These are phyloP conservation scores for Lacerta viridis DNA, from an alignment of 2,797 vertebrate genomes.

Conservation along the genomic window DNA sequence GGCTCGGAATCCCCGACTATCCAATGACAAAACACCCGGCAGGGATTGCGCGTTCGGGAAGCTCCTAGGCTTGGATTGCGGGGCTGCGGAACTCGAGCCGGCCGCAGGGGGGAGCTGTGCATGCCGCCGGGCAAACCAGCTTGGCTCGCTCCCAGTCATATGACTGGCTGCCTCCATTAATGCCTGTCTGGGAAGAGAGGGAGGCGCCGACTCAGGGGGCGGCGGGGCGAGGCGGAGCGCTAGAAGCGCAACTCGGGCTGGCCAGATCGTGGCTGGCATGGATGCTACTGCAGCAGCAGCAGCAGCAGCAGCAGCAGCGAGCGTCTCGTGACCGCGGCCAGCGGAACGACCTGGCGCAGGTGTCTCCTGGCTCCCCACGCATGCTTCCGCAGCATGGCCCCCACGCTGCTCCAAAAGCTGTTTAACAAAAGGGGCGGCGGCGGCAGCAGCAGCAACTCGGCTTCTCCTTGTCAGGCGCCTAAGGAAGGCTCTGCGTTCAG, in stretches of 20 bases:
- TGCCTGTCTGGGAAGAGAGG: neutral
- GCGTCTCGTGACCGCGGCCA: slow-evolving; percentile 16
- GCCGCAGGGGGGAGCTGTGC: slow-evolving; percentile 35
- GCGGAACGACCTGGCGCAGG: slow-evolving; percentile 55
- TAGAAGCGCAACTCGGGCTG: slow-evolving; percentile 35
- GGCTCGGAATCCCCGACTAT: neutral
- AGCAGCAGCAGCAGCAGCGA: neutral
- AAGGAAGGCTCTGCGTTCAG: slow-evolving; percentile 78
- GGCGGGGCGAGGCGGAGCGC: no score
- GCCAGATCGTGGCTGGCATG: slow-evolving; percentile 39
- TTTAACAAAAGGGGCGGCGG: slow-evolving; percentile 82
- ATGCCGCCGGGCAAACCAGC: slow-evolving; percentile 23
- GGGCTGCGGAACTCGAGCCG: slow-evolving; percentile 47
- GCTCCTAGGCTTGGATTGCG: neutral
- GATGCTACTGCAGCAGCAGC: slow-evolving; percentile 19
- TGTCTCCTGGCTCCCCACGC: neutral
- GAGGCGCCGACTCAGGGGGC: neutral
- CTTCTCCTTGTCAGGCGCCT: slow-evolving; percentile 52
- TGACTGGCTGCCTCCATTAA: slow-evolving; percentile 50
- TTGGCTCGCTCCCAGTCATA: slow-evolving; percentile 54
- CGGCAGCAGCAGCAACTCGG: slow-evolving; percentile 23
- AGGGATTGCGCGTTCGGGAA: slow-evolving; percentile 51
- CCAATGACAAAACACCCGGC: slow-evolving; percentile 40
- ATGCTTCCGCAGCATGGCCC: slow-evolving; percentile 61
- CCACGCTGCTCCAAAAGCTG: slow-evolving; percentile 86